A percentile compares a stretch with the other conserved stretches of the same genome.
phyloP scores from a whole-genome alignment of 2,113 vertebrate genomes.

The Grammomys dolichurus region DNA sequence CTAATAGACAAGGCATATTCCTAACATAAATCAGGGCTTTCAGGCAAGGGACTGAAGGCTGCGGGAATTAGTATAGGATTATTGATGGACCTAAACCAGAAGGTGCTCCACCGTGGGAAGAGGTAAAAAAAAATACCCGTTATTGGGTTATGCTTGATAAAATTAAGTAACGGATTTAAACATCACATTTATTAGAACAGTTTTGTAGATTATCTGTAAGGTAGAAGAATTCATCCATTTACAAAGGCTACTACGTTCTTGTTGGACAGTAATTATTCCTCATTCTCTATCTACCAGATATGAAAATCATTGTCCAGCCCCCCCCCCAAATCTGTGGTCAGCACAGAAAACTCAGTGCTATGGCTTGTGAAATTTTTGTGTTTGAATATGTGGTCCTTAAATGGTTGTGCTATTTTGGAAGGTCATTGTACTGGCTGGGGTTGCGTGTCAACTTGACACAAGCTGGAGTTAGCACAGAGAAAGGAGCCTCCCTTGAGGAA shows the following conservation, averaged over 20 bases:
- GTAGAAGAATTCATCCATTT: background rate
- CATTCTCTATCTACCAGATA: background rate
- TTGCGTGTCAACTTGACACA: too few species aligned
- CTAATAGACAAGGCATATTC: background rate
- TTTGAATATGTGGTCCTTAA: background rate
- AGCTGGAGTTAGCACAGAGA: too few species aligned
- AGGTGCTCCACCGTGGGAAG: background rate
- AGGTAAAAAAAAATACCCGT: background rate
- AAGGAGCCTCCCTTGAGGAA: too few species aligned
- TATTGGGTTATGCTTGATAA: background rate
- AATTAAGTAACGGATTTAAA: background rate
- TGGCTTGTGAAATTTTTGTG: background rate
- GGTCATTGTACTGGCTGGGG: too few species aligned
- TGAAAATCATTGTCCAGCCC: background rate
- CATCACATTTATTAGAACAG: background rate
- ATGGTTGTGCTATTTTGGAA: background rate
- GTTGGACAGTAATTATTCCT: background rate
- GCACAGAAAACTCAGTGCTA: background rate
- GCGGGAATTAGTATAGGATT: background rate
- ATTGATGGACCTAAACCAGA: background rate
- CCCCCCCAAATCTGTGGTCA: background rate
- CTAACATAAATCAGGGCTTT: conserved; percentile 25
- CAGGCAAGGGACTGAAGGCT: background rate
- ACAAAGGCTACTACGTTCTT: background rate
- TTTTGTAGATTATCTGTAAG: background rate